Percentiles rank a stretch among this genome's conserved stretches.
Conservation (phyloP, 2,888 invertebrate genomes). For the Meiosimyza platycephala region DNA sequence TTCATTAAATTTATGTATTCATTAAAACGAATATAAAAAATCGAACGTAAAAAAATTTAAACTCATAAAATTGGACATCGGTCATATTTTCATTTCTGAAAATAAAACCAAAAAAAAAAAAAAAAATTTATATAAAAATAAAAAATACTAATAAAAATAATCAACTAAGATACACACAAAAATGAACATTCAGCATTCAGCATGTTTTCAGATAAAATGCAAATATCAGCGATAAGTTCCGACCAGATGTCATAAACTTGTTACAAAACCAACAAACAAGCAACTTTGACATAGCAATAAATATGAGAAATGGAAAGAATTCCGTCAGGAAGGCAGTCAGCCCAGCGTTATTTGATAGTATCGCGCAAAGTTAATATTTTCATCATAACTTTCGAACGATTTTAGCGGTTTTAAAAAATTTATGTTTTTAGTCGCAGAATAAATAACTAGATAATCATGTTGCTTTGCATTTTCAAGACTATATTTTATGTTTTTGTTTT, state of each 20-base stretch:
- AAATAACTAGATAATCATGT: no score
- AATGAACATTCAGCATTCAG: conserved; percentile 36
- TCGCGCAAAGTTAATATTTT: no score
- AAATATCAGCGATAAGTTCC: conserved; percentile 6
- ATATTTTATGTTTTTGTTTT: no score
- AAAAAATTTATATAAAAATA: neutral
- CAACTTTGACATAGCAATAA: neutral
- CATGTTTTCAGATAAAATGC: neutral
- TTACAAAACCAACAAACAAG: neutral
- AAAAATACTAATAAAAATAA: no score
- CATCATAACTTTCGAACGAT: no score
- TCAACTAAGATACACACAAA: conserved; percentile 14
- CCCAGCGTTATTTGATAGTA: no score
- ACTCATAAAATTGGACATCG: conserved; percentile 19
- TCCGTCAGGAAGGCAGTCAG: neutral
- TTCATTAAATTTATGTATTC: no score
- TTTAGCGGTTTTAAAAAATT: no score
- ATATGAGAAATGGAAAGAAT: neutral
- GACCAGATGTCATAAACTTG: conserved; percentile 14
- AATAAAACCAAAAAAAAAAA: conserved; percentile 33
- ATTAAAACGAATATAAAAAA: conserved; percentile 12
- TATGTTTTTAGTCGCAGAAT: no score
- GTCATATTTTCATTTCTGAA: conserved; percentile 20
- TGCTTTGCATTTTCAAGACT: no score
- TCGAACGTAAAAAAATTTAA: conserved; percentile 29